A percentile compares a stretch with the other conserved stretches of the same genome.
Conservation (phyloP, 2,113 vertebrate genomes). For the Oncorhynchus masou region DNA sequence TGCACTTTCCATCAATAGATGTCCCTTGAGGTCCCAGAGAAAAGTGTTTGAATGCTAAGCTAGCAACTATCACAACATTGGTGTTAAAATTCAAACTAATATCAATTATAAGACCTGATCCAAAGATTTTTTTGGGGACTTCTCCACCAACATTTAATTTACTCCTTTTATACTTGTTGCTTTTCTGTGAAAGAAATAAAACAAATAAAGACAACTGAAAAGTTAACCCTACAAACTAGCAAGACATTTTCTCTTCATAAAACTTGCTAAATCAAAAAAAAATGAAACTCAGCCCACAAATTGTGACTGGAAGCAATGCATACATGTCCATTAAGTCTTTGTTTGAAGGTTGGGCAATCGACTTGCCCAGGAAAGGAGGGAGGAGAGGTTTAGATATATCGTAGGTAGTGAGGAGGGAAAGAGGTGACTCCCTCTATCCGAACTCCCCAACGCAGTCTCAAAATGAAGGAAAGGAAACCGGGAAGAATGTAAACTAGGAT, state of each 20-base stretch:
- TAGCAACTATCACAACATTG: slow-evolving; percentile 37
- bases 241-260: slow-evolving; percentile 51
- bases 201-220: slow-evolving; percentile 34
- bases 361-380: slow-evolving; percentile 46
- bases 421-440: slow-evolving; percentile 19
- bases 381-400: slow-evolving; percentile 36
- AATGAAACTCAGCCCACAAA: slow-evolving; percentile 39
- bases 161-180: slow-evolving; percentile 45
- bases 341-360: slow-evolving; percentile 22
- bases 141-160: slow-evolving; percentile 72
- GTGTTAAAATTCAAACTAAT: slow-evolving; percentile 13
- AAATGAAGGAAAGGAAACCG: slow-evolving; percentile 1
- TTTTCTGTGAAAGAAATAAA: slow-evolving; percentile 63
- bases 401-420: slow-evolving; percentile 23
- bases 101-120: slow-evolving; percentile 41
- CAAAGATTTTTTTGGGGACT: slow-evolving; percentile 53
- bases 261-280: slow-evolving; percentile 59
- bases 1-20: slow-evolving; percentile 44
- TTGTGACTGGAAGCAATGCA: slow-evolving; percentile 63
- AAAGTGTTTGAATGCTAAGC: slow-evolving; percentile 7
- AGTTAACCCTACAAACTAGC: slow-evolving; percentile 66
- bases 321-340: slow-evolving; percentile 60
- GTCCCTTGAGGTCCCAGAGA: slow-evolving; percentile 45
- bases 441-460: slow-evolving; percentile 37
- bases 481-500: slow-evolving; percentile 51